Conservation (phyloP, 2,113 vertebrate genomes). For the Nerophis ophidion region DNA sequence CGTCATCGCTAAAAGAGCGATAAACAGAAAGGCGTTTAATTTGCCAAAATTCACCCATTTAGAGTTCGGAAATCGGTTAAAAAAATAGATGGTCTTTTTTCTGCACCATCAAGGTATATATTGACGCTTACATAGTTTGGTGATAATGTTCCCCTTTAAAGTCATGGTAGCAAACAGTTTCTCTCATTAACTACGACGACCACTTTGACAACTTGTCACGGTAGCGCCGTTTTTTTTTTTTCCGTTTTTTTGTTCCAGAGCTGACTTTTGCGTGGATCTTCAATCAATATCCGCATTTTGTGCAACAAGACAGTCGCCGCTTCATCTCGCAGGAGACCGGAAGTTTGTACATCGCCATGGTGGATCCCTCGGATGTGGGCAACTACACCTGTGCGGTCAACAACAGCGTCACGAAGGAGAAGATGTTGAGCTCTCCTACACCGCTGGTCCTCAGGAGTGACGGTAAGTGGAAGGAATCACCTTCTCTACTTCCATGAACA, state of each 20-base stretch:
- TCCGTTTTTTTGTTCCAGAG: slow-evolving; percentile 62
- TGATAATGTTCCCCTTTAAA: too few species aligned
- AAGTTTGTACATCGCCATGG: slow-evolving; percentile 91
- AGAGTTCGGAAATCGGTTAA: too few species aligned
- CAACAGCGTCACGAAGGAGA: slow-evolving; percentile 72
- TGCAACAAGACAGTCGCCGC: slow-evolving; percentile 85
- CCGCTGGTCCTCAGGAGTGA: slow-evolving; percentile 86
- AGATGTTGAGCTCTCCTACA: slow-evolving; percentile 82
- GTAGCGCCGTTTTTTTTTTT: background rate
- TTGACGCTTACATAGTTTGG: too few species aligned
- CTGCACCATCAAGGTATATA: too few species aligned
- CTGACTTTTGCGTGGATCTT: slow-evolving; percentile 89
- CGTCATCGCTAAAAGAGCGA: too few species aligned
- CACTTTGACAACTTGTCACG: too few species aligned
- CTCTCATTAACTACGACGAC: too few species aligned
- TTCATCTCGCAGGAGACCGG: slow-evolving; percentile 94
- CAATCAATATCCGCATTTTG: slow-evolving; percentile 86
- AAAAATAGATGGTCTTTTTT: too few species aligned
- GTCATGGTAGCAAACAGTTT: too few species aligned
- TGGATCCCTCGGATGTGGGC: slow-evolving; percentile 86
- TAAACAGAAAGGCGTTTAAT: too few species aligned
- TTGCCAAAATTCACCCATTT: too few species aligned
- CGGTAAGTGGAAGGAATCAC: slow-evolving; percentile 64
- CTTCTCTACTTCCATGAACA: background rate
- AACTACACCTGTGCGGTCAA: slow-evolving; percentile 92